Base-by-base conservation (phyloP, 2,888 invertebrate genomes). In the Cyaniris semiargus region DNA sequence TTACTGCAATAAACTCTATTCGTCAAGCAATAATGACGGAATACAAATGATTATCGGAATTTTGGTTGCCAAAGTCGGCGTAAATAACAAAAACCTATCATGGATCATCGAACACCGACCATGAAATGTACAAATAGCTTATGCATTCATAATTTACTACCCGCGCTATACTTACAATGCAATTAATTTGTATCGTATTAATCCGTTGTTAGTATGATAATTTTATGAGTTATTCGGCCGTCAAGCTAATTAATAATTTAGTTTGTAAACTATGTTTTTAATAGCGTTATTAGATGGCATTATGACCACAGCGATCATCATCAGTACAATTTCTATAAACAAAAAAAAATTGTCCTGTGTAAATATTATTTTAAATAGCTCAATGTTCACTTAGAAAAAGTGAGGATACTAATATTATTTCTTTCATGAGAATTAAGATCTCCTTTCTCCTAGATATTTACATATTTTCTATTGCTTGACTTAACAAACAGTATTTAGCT, bases 161-260 rank as follows among this genome's bases (percentile, higher is more conserved):
- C 27, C 27, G 13, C 27, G 15, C 27, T 66, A 6, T 66, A 66
- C 66, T 66, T 66, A 66, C 66, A 66, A 66, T 27, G 66, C 66
- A 66, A 66, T 66, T n/a, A n/a, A n/a, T 66, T 66, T 18, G 66
- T 66, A 0, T 66, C 66, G 13, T 27, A 66, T 66, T 66, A 66
- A 66, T 31, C 66, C 66, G 66, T 66, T 66, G 66, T 66, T 66
- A 66, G 66, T 66, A 66, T 66, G 66, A 66, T 66, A 72, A 71
- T 71, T 38, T 44, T 44, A 71, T 71, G 44, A n/a, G 71, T 38
- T 44, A 72, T 72, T 72, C 44, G 15, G 15, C 44, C 15, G 8
- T 72, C 23, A 10, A 72, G 44, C 38, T 72, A 21, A 72, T 72
- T 44, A 72, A 72, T 72, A 4, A 72, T 44, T 44, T 13, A 23